Evolutionary conservation across 1,140 invertebrate species (phyloP).

Genomic region (Atta texana): DNA sequence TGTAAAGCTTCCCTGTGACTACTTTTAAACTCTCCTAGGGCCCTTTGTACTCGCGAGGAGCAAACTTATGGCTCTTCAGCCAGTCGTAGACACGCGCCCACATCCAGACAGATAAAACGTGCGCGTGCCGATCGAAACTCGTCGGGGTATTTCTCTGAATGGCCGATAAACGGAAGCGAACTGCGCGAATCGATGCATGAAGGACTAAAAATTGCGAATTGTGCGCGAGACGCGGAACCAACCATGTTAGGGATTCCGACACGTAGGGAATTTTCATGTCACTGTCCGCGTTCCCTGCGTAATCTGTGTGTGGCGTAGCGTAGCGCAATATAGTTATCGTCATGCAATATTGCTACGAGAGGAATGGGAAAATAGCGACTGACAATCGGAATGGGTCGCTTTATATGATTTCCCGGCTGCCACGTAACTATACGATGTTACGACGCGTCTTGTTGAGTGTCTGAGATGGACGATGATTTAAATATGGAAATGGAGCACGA

Average conservation of each 20-base stretch:
- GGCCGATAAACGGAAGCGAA: conserved; percentile 51
- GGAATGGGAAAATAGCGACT: background rate
- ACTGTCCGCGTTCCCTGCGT: background rate
- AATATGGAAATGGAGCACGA: conserved; percentile 48
- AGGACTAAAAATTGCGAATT: conserved; percentile 39
- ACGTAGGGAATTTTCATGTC: conserved; percentile 30
- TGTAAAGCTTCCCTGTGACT: conserved; percentile 25
- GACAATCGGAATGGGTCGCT: conserved; percentile 36
- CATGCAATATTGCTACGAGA: background rate
- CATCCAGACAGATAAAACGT: conserved; percentile 13
- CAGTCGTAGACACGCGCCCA: background rate
- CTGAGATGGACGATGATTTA: conserved; percentile 44
- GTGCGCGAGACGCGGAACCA: conserved; percentile 23
- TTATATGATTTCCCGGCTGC: conserved; percentile 16
- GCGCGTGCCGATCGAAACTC: conserved; percentile 26
- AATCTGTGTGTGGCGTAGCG: background rate
- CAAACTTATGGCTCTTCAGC: background rate
- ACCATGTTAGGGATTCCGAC: conserved; percentile 1
- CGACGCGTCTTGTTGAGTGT: conserved; percentile 14
- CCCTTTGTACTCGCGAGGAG: conserved; percentile 27
- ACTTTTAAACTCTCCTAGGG: conserved; percentile 50
- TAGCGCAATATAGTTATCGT: conserved; percentile 6
- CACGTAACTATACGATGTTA: conserved; percentile 4
- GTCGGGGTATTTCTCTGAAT: conserved; percentile 2
- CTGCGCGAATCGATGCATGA: conserved; percentile 32